Base-by-base conservation (phyloP, 2,113 vertebrate genomes). In the Tachysurus vachellii region DNA sequence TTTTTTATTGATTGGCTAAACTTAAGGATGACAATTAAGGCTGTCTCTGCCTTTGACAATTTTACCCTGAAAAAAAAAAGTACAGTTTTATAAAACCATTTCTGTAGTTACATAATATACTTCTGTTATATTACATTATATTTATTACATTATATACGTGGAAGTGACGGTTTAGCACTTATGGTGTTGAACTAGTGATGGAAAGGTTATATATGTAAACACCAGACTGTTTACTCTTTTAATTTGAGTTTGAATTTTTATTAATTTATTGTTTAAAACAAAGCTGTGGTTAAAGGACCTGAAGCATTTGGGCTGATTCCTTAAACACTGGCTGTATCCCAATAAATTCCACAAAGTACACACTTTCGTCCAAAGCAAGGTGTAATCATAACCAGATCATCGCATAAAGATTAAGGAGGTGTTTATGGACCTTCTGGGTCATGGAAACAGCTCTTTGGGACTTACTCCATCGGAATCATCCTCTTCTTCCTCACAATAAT, bases 391-490 rank as follows among this genome's bases (percentile, higher is more conserved):
- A 21, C n/a, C 21, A 53, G 17, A 42, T 21, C 54, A 26, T 85
- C 31, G 36, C n/a, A 62, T 76, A 31, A 77, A 83, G 54, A 62
- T 8, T 50, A 14, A 21, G 56, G 61, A 44, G 9, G 50, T 80
- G 47, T 68, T 31, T 80, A 86, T 10, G 7, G 42, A 26, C 23
- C 7, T 76, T 54, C 19, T 44, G 77, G 21, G 19, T 70, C 12
- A 77, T 28, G 1, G 50, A 66, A 17, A 16, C n/a, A 19, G 28
- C 0, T 12, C 10, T 68, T 59, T 56, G 44, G 36, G 0, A 84
- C 97, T 96, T 92, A 99, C 98, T 93, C 93, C 92, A 0, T 97
- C 97, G 0, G 92, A 88, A 28, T 99, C 97, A 0, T 99, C 97
- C 12, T 94, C 97, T 0, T 97, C 97, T 12, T 98, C 98, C 77